phyloP scores from a whole-genome alignment of 2,113 vertebrate species.

The Heterochromis multidens region DNA sequence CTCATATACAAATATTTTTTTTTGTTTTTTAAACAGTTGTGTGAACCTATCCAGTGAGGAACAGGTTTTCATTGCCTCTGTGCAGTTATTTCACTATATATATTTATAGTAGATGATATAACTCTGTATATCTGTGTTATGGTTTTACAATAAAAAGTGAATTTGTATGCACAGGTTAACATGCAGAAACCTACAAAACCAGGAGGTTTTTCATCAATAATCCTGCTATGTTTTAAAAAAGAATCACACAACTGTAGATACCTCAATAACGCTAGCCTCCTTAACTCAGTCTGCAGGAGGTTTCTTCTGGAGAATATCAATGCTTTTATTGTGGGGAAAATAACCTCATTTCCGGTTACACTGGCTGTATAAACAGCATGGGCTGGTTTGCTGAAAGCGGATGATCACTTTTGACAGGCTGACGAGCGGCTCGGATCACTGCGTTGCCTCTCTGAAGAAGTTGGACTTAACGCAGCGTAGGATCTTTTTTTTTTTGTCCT shows the following conservation, averaged over 20 bases:
- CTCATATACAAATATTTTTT: too few relatives aligned
- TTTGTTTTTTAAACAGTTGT: too few relatives aligned
- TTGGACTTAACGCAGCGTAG: neutral
- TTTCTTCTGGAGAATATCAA: neutral
- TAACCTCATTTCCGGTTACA: neutral
- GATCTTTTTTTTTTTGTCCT: neutral
- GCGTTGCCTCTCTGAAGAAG: neutral
- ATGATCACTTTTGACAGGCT: neutral
- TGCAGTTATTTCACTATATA: too few relatives aligned
- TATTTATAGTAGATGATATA: too few relatives aligned
- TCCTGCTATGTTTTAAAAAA: neutral
- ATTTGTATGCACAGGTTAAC: neutral
- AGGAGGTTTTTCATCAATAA: neutral
- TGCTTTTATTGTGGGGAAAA: neutral
- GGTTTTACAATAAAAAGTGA: neutral
- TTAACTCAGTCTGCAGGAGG: neutral
- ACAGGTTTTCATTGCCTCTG: too few relatives aligned
- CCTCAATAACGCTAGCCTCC: neutral
- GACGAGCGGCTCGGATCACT: neutral
- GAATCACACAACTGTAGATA: neutral
- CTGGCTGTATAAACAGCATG: fast-evolving
- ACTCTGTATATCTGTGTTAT: too few relatives aligned
- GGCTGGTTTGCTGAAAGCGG: too few relatives aligned
- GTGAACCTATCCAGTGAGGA: too few relatives aligned
- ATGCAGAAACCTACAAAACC: neutral